These are phyloP conservation scores for Sthenelais limicola DNA, from an alignment of 2,888 invertebrate genomes.

Conservation along the genomic window DNA sequence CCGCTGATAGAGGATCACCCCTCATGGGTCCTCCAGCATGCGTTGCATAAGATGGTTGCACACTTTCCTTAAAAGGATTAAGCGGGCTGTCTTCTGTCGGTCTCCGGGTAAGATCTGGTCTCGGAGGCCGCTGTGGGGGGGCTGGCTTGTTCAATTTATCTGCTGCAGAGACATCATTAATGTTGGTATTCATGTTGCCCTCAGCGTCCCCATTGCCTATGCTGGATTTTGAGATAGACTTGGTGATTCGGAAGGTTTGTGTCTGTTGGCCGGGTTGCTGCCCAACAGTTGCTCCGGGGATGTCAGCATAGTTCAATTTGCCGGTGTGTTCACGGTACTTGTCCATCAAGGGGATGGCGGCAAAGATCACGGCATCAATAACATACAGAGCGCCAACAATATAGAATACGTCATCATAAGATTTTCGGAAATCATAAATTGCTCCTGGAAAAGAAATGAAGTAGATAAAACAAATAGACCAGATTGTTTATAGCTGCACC, in stretches of 20 bases:
- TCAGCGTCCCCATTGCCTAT: conserved; percentile 45
- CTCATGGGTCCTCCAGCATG: not conserved
- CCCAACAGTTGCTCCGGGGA: not conserved
- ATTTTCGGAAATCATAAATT: conserved; percentile 54
- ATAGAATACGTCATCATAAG: conserved; percentile 59
- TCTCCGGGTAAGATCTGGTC: conserved; percentile 1
- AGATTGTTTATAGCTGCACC: too few relatives aligned
- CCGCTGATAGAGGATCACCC: not conserved
- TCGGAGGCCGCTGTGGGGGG: conserved; percentile 21
- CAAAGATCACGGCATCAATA: conserved; percentile 54
- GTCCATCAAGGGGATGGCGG: conserved; percentile 50
- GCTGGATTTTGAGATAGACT: conserved; percentile 36
- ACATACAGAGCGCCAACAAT: conserved; percentile 56
- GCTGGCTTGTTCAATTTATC: conserved; percentile 13
- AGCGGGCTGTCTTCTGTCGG: conserved; percentile 25
- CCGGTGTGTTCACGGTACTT: conserved; percentile 20
- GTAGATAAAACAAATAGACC: too few relatives aligned
- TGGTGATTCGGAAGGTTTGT: conserved; percentile 43
- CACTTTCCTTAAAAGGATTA: not conserved
- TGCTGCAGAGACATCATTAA: not conserved
- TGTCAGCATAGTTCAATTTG: conserved; percentile 30
- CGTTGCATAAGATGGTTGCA: conserved; percentile 1
- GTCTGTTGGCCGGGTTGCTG: conserved; percentile 27
- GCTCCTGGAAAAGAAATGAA: conserved; percentile 51
- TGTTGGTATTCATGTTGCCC: conserved; percentile 28